Evolutionary conservation across 2,113 vertebrate genomes (phyloP).

Genomic region (Pluvialis apricaria): DNA sequence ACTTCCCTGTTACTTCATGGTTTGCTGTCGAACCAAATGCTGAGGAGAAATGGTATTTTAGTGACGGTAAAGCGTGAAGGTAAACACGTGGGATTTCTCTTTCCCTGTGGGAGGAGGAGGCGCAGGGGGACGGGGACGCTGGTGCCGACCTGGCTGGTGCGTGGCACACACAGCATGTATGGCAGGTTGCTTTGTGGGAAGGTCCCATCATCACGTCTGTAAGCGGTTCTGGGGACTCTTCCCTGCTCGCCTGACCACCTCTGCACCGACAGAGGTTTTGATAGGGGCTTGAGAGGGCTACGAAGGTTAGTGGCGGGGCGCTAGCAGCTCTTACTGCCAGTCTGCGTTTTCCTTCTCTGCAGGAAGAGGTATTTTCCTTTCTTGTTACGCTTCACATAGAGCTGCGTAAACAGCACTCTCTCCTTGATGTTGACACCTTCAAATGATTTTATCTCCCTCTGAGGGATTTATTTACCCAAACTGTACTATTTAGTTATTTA

Average conservation of each 20-base stretch:
- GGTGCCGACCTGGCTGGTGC: neutral
- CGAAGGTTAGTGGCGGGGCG: fast-evolving
- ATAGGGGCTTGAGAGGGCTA: neutral
- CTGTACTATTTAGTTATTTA: conserved; percentile 20
- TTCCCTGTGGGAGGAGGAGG: neutral
- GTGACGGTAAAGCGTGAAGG: neutral
- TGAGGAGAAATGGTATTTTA: neutral
- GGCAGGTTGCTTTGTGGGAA: neutral
- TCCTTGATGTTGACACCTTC: neutral
- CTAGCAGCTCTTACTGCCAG: neutral
- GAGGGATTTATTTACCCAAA: conserved; percentile 1
- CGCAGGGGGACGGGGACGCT: fast-evolving
- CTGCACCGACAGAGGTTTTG: neutral
- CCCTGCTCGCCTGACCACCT: neutral
- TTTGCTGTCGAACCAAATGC: neutral
- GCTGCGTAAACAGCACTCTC: neutral
- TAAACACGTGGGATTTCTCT: neutral
- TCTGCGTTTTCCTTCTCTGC: neutral
- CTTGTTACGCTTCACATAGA: neutral
- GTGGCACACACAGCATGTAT: fast-evolving
- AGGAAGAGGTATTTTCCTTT: neutral
- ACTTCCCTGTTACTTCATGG: fast-evolving
- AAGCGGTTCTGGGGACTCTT: neutral
- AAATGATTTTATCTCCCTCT: neutral
- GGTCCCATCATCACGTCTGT: fast-evolving